phyloP scores from a whole-genome alignment of 2,888 invertebrate genomes.

The Netelia fuscicornis region DNA sequence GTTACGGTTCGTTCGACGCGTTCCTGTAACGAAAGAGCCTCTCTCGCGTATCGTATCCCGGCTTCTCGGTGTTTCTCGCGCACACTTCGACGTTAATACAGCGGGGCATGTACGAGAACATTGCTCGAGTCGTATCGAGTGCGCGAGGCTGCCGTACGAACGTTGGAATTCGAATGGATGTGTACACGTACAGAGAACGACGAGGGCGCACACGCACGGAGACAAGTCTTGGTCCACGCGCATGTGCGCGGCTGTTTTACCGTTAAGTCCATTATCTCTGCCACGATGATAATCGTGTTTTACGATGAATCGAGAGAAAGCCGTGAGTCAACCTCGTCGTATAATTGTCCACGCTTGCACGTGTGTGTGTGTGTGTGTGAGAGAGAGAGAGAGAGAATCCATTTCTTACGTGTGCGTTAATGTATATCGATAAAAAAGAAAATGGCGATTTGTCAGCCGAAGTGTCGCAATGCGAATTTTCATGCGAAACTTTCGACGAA shows the following conservation, averaged over 20 bases:
- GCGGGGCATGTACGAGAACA: no score
- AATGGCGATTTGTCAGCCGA: not conserved
- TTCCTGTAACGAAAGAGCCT: conserved; percentile 15
- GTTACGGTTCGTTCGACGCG: conserved; percentile 35
- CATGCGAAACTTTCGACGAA: not conserved
- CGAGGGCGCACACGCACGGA: conserved; percentile 14
- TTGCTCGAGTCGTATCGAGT: conserved; percentile 6
- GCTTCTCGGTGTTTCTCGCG: no score
- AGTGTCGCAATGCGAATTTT: not conserved
- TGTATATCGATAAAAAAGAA: not conserved
- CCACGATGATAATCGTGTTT: conserved; percentile 42
- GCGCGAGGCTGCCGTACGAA: not conserved
- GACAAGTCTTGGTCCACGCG: conserved; percentile 6
- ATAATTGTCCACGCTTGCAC: conserved; percentile 23
- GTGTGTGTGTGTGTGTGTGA: not conserved
- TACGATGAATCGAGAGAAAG: conserved; percentile 38
- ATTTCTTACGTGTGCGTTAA: not conserved
- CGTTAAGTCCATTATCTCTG: conserved; percentile 44
- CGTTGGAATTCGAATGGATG: conserved; percentile 24
- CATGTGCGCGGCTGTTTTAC: conserved; percentile 18
- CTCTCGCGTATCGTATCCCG: not conserved
- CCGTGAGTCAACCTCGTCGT: conserved; percentile 25
- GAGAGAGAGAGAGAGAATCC: not conserved
- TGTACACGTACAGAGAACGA: not conserved
- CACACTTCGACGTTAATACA: no score